Evolutionary conservation across 2,113 vertebrate species (phyloP).

Genomic region (Pituophis catenifer): DNA sequence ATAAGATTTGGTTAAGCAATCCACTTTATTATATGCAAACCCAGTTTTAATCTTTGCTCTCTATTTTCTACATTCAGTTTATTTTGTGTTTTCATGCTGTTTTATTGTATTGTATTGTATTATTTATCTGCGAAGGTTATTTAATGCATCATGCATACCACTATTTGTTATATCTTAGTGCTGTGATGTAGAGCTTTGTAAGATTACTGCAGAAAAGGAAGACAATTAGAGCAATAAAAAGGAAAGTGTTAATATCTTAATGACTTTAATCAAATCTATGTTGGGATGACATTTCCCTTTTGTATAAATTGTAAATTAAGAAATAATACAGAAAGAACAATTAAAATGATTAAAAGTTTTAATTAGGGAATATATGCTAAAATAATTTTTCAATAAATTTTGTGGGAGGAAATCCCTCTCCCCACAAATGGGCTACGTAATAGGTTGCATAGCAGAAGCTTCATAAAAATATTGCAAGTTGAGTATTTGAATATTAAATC

Average conservation of each 20-base stretch:
- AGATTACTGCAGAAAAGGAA: neutral
- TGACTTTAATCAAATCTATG: neutral
- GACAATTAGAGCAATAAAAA: neutral
- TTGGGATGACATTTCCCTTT: neutral
- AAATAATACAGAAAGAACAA: neutral
- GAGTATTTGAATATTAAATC: neutral
- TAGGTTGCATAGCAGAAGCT: neutral
- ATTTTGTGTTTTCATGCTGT: neutral
- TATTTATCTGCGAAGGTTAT: neutral
- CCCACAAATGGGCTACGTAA: neutral
- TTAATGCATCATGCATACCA: neutral
- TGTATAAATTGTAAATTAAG: neutral
- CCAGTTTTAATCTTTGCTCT: neutral
- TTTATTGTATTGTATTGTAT: neutral
- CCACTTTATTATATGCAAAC: neutral
- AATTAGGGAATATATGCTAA: neutral
- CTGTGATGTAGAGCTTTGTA: neutral
- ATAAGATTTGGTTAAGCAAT: neutral
- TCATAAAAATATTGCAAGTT: neutral
- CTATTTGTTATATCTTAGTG: neutral
- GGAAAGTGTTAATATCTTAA: neutral
- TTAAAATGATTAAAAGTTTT: neutral
- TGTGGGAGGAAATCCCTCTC: neutral
- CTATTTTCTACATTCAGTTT: neutral
- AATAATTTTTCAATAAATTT: neutral